phyloP scores from a whole-genome alignment of 92 coral and sea anemone species.

The Epizoanthus illoricatus region DNA sequence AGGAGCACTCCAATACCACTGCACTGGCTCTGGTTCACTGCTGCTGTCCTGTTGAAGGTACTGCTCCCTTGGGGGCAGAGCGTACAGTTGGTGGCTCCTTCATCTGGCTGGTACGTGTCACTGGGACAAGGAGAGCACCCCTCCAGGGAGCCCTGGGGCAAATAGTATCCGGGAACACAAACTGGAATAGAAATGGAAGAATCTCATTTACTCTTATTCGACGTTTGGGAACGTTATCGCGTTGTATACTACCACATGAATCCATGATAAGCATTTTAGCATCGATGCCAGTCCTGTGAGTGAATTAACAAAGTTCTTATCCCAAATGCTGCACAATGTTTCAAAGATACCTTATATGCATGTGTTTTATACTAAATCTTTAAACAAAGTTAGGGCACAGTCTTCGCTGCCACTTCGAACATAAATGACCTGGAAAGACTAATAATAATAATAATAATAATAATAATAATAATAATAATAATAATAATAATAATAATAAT shows the following conservation, averaged over 20 bases:
- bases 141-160: neutral
- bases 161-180: conserved; percentile 5
- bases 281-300: neutral
- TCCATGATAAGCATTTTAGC: neutral
- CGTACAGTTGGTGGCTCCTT: neutral
- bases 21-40: conserved; percentile 21
- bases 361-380: too few species aligned
- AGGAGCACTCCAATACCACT: conserved; percentile 10
- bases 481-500: too few species aligned
- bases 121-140: conserved; percentile 6
- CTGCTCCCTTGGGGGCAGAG: neutral
- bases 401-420: too few species aligned
- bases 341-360: too few species aligned
- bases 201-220: neutral
- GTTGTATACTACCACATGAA: neutral
- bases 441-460: too few species aligned
- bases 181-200: neutral
- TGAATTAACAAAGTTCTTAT: too few species aligned
- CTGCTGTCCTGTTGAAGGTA: conserved; percentile 8
- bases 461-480: too few species aligned
- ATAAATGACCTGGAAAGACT: too few species aligned
- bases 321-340: too few species aligned
- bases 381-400: too few species aligned
- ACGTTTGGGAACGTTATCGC: neutral
- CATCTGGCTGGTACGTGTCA: neutral